Base-by-base conservation (phyloP, 2,797 vertebrate genomes). In the Lacerta agilis region DNA sequence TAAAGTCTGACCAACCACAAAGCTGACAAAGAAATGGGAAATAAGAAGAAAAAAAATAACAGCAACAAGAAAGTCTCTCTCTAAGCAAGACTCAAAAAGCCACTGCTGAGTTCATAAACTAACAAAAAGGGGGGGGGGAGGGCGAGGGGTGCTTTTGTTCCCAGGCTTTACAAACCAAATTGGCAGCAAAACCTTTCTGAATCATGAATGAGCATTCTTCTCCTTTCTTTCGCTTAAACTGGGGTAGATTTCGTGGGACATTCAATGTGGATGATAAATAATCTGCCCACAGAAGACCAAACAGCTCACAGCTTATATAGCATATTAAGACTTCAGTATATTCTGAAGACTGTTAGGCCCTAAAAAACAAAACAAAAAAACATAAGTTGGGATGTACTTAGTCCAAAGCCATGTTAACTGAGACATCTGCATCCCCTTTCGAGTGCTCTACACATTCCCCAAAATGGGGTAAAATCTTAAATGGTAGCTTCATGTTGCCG, bases 51-150 rank as follows among this genome's bases (percentile, higher is more conserved):
- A 2, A 25, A 29, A 79, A 33, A 43, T 1, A 69, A 90, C 41
- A 55, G 18, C 9, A 76, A 18, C 8, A 76, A 41, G 4, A 75
- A 36, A 66, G n/a, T 38, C 73, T 92, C 90, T 77, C 89, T 88
- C 93, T 82, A 76, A 90, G 83, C 80, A 83, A 77, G 20, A 83
- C 85, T 92, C 82, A 83, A 71, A 82, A 92, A 45, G n/a, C 38
- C 66, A 64, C 69, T 81, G 61, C 82, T 86, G 72, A 45, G 83
- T 86, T 36, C 82, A 92, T 83, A 66, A 88, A 71, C 80, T 82
- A 79, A 93, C 87, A 81, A 87, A 92, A 5, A 6, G 6, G 11
- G 13, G 3, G 49, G 13, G 49, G 61, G 49, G 13, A 49, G 61
- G 88, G 79, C 33, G 33, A 33, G 33, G 33, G 33, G 29, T 1